phyloP scores from a whole-genome alignment of 64 coral and sea anemone species.

The Porites lutea region DNA sequence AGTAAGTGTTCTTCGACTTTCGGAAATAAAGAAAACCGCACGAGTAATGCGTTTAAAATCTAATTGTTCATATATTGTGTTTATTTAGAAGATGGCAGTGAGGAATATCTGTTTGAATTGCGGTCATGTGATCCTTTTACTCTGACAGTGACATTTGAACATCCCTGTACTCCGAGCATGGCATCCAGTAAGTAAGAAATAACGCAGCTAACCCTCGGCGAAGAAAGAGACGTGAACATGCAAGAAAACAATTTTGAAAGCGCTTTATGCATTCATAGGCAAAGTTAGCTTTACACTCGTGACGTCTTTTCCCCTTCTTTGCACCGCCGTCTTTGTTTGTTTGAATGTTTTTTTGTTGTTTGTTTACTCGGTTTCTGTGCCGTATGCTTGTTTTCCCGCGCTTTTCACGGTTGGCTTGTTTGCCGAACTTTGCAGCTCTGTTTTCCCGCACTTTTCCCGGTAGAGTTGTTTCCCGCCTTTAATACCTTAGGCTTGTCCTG shows the following conservation, averaged over 20 bases:
- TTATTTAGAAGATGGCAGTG: not conserved
- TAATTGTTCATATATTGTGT: not conserved
- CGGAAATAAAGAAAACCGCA: not conserved
- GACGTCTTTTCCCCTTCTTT: not conserved
- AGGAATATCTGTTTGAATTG: constrained; percentile 80
- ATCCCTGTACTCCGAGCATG: constrained; percentile 87
- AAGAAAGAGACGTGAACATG: not conserved
- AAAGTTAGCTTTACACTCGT: not conserved
- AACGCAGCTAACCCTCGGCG: too few species aligned
- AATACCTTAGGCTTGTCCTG: not conserved
- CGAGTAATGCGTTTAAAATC: not conserved
- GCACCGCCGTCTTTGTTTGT: too few species aligned
- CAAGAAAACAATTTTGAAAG: too few species aligned
- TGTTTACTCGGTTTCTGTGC: not conserved
- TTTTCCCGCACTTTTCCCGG: too few species aligned
- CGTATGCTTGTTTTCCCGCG: not conserved
- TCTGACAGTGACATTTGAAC: constrained; percentile 86
- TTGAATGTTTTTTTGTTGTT: not conserved
- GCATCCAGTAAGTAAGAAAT: constrained; percentile 71
- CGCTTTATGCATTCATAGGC: too few species aligned
- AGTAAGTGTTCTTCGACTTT: constrained; percentile 28
- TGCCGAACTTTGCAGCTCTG: too few species aligned
- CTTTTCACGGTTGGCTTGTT: not conserved
- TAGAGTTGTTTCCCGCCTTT: not conserved
- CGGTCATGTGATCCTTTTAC: constrained; percentile 81